These are phyloP conservation scores for Talpa occidentalis DNA, from an alignment of 2,113 vertebrate species.

Conservation along the genomic window DNA sequence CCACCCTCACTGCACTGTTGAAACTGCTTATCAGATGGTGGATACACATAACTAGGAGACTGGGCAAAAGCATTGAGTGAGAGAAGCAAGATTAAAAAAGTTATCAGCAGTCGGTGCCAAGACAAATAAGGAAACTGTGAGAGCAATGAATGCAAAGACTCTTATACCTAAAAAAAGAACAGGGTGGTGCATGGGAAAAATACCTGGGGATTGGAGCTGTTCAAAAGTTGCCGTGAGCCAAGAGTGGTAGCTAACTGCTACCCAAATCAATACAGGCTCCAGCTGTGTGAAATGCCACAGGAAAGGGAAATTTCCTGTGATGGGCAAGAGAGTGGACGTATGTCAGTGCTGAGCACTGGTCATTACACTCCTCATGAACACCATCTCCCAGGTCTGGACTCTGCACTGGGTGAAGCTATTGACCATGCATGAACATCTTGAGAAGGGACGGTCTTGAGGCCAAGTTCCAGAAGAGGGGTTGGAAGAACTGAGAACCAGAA, in stretches of 20 bases:
- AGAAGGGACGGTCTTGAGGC: background rate
- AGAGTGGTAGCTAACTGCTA: background rate
- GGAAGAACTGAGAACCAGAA: background rate
- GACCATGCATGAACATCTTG: background rate
- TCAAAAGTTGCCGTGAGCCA: background rate
- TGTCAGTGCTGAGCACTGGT: background rate
- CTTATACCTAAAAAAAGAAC: background rate
- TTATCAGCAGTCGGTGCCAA: background rate
- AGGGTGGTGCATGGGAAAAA: background rate
- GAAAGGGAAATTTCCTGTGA: background rate
- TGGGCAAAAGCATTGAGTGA: background rate
- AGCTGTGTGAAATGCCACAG: background rate
- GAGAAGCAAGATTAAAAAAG: background rate
- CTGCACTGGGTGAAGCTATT: background rate
- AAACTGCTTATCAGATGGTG: background rate
- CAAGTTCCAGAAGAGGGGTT: background rate
- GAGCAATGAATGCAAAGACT: background rate
- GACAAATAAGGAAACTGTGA: background rate
- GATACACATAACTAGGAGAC: background rate
- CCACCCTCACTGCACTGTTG: background rate
- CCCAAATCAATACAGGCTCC: background rate
- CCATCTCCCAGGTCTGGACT: background rate
- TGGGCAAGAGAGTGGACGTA: background rate
- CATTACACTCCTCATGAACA: background rate
- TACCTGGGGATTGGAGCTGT: background rate